Evolutionary conservation across 1,140 invertebrate genomes (phyloP).

Genomic region (Drusus annulatus): DNA sequence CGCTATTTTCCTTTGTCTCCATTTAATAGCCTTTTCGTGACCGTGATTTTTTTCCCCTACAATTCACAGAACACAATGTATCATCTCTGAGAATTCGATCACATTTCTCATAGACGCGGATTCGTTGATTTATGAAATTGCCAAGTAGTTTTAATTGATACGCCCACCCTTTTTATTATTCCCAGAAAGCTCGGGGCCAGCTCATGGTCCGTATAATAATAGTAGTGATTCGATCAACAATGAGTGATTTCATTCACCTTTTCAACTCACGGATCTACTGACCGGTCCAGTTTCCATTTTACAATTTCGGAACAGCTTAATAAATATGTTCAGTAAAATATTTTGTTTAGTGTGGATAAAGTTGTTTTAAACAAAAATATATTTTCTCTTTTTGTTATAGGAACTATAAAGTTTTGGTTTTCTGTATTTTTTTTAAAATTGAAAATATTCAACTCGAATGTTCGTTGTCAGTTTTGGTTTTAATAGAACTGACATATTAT

Average conservation of each 20-base stretch:
- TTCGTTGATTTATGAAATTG: slow-evolving; percentile 17
- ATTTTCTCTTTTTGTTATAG: too few species aligned
- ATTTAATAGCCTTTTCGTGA: background rate
- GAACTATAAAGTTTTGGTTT: too few species aligned
- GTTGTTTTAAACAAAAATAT: too few species aligned
- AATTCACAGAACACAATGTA: slow-evolving; percentile 25
- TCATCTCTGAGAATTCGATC: slow-evolving; percentile 24
- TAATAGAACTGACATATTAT: too few species aligned
- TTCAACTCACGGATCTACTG: slow-evolving; percentile 2
- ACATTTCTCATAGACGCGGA: slow-evolving; percentile 16
- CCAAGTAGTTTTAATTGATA: slow-evolving; percentile 33
- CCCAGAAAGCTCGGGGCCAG: background rate
- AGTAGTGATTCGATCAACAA: slow-evolving; percentile 39
- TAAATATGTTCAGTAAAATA: too few species aligned
- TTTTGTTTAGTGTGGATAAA: too few species aligned
- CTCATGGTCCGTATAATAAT: slow-evolving; percentile 8
- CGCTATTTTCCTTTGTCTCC: too few species aligned
- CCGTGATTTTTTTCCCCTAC: background rate
- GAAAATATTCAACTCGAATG: too few species aligned
- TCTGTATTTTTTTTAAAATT: too few species aligned
- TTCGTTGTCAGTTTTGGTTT: too few species aligned
- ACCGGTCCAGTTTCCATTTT: too few species aligned
- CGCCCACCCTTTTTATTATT: slow-evolving; percentile 27
- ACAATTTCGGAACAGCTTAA: too few species aligned
- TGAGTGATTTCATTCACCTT: slow-evolving; percentile 37